Conservation (phyloP, 2,113 vertebrate genomes). For the Dicrurus megarhynchus region DNA sequence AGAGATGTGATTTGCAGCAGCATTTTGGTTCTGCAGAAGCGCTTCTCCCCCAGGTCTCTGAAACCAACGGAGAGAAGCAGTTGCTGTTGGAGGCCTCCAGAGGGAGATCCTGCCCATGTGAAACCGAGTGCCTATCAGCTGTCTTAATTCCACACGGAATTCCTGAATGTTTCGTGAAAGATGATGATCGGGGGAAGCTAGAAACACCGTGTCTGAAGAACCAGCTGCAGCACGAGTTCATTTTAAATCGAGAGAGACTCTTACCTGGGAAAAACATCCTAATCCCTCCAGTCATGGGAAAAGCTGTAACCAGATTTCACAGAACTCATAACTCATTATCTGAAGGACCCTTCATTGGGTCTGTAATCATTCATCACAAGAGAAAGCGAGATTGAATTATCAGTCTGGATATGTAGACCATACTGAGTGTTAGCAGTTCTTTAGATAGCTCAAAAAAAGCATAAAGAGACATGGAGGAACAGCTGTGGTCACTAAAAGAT, state of each 20-base stretch:
- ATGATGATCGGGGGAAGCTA: background rate
- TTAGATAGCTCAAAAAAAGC: background rate
- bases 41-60: background rate
- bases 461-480: background rate
- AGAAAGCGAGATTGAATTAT: background rate
- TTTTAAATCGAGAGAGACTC: background rate
- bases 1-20: background rate
- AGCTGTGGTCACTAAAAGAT: background rate
- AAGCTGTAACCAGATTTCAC: background rate
- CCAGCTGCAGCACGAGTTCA: background rate
- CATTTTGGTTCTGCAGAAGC: background rate
- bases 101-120: slow-evolving; percentile 12
- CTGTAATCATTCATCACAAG: background rate
- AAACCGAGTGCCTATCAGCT: background rate
- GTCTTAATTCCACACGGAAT: background rate
- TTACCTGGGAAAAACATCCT: background rate
- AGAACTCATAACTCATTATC: fast-evolving
- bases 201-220: background rate
- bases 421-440: background rate
- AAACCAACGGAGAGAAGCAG: background rate
- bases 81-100: background rate
- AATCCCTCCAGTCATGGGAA: background rate
- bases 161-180: background rate
- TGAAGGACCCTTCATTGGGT: background rate
- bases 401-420: background rate